These are phyloP conservation scores for Agonopterix alstromeriana DNA, from an alignment of 2,888 invertebrate genomes.

Conservation along the genomic window DNA sequence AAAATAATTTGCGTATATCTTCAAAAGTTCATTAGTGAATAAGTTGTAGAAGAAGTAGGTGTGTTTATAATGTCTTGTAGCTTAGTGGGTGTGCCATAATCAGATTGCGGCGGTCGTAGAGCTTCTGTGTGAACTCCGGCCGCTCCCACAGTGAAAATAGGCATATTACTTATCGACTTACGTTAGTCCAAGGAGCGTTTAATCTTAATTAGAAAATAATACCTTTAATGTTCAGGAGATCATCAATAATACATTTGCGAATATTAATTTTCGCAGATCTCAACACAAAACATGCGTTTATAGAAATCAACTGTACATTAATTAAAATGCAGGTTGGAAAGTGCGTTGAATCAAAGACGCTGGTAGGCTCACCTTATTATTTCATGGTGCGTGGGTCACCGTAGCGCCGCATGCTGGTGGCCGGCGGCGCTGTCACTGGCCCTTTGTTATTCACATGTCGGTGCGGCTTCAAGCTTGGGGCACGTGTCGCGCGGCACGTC, in stretches of 20 bases:
- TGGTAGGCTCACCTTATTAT: constrained; percentile 58
- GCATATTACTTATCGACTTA: not conserved
- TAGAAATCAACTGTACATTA: too few species aligned
- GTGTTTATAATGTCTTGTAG: constrained; percentile 23
- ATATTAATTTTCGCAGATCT: too few species aligned
- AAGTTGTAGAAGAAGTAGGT: too few species aligned
- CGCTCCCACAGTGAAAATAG: constrained; percentile 51
- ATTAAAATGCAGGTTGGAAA: too few species aligned
- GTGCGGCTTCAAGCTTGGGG: constrained; percentile 13
- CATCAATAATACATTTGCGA: too few species aligned
- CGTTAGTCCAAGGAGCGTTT: too few species aligned
- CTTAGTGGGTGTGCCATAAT: constrained; percentile 68
- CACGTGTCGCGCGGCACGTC: constrained; percentile 37
- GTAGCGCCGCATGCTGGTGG: constrained; percentile 48
- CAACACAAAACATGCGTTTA: too few species aligned
- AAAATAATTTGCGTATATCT: too few species aligned
- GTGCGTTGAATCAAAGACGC: too few species aligned
- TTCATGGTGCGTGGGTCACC: constrained; percentile 58
- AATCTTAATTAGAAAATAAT: too few species aligned
- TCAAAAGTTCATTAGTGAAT: too few species aligned
- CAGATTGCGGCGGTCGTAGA: constrained; percentile 72
- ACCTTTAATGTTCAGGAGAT: too few species aligned
- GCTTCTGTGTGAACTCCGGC: constrained; percentile 53
- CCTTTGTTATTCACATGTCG: constrained; percentile 47
- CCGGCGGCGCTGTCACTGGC: constrained; percentile 39